Percentiles rank a stretch among this genome's conserved stretches.
phyloP scores from a whole-genome alignment of 2,797 vertebrate species.

The Enteromius radiatus region DNA sequence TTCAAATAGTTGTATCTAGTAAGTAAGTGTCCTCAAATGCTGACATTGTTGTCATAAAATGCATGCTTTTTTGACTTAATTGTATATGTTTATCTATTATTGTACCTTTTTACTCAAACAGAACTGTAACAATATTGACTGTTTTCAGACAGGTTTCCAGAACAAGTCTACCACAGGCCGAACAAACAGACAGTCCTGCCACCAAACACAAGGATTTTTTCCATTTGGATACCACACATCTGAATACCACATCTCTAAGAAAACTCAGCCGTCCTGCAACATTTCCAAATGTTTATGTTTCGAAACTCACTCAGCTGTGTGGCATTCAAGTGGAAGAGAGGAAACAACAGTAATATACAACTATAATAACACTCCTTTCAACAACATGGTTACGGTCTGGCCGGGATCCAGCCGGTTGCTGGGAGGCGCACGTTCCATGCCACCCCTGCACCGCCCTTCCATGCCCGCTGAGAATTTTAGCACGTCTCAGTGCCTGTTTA shows the following conservation, averaged over 20 bases:
- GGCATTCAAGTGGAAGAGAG: neutral
- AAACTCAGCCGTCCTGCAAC: neutral
- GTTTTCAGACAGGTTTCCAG: neutral
- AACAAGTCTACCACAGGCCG: too few species aligned
- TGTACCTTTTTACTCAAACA: neutral
- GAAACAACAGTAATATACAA: conserved; percentile 40
- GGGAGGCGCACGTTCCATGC: conserved; percentile 22
- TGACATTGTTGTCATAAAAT: neutral
- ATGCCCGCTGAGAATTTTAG: conserved; percentile 70
- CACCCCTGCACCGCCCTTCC: conserved; percentile 29
- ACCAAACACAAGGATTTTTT: neutral
- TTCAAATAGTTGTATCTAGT: too few species aligned
- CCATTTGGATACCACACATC: neutral
- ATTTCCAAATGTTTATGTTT: conserved; percentile 28
- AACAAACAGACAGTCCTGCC: neutral
- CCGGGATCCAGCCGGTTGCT: conserved; percentile 38
- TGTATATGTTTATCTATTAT: neutral
- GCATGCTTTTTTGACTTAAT: neutral
- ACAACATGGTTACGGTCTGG: conserved; percentile 64
- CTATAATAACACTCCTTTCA: conserved; percentile 47
- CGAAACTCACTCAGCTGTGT: conserved; percentile 9
- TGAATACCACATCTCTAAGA: neutral
- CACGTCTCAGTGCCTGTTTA: conserved; percentile 67
- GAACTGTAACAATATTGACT: neutral
- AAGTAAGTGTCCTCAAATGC: neutral